Evolutionary conservation across 2,113 vertebrate species (phyloP).

Genomic region (Astur gentilis): DNA sequence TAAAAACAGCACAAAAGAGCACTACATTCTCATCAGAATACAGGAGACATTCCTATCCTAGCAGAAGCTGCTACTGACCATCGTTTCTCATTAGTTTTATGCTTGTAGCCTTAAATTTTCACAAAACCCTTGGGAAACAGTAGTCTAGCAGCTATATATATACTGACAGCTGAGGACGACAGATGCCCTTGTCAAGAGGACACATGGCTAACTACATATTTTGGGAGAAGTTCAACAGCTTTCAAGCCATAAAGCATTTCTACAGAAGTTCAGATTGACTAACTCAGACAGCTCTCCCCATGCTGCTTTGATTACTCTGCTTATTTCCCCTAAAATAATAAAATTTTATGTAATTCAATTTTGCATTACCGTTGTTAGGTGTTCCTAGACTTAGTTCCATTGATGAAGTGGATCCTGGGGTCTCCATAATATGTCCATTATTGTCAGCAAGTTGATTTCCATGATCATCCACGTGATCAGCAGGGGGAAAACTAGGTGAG

Average conservation of each 20-base stretch:
- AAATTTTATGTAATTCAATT: neutral
- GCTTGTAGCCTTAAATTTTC: no score
- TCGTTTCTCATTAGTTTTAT: neutral
- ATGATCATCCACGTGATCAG: neutral
- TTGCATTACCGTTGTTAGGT: slow-evolving; percentile 29
- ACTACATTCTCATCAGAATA: neutral
- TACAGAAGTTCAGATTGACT: neutral
- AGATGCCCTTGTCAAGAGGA: neutral
- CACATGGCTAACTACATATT: neutral
- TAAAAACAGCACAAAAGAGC: neutral
- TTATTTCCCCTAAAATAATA: neutral
- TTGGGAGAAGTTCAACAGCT: neutral
- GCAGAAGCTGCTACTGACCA: neutral
- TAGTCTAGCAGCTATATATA: neutral
- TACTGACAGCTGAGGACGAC: neutral
- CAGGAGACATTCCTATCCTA: neutral
- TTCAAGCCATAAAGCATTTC: neutral
- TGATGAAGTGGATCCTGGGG: neutral
- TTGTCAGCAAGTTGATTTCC: slow-evolving; percentile 34
- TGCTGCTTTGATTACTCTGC: neutral
- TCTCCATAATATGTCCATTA: slow-evolving; percentile 18
- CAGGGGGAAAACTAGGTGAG: slow-evolving; percentile 61
- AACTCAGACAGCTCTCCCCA: neutral
- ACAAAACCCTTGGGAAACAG: neutral
- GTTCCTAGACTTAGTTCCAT: slow-evolving; percentile 39